Percentiles rank a stretch among this genome's conserved stretches.
Conservation (phyloP, 2,888 invertebrate species). For the Xestia xanthographa region DNA sequence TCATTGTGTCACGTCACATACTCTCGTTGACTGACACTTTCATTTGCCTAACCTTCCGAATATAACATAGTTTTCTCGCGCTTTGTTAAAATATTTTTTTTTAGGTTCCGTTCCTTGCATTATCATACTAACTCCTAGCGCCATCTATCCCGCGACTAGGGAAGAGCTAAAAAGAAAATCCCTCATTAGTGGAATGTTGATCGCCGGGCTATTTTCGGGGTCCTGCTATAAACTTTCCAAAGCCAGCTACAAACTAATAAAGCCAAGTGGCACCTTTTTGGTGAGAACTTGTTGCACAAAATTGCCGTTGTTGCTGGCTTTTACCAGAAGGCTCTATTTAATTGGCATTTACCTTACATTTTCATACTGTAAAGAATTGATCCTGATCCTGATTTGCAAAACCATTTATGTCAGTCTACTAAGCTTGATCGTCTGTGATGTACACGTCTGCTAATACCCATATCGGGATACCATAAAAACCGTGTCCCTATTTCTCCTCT, state of each 20-base stretch:
- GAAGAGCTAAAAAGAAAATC: too few species aligned
- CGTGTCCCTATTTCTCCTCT: background rate
- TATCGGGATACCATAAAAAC: background rate
- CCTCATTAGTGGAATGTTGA: constrained; percentile 6
- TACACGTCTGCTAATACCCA: background rate
- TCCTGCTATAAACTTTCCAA: background rate
- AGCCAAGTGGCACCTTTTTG: background rate
- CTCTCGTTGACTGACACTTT: too few species aligned
- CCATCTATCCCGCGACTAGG: too few species aligned
- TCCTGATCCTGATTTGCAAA: background rate
- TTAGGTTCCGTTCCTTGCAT: too few species aligned
- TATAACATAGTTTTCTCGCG: too few species aligned
- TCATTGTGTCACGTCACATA: too few species aligned
- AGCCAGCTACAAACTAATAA: background rate
- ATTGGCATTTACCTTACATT: background rate
- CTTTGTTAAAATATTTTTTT: too few species aligned
- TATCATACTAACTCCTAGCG: too few species aligned
- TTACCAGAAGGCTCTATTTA: background rate
- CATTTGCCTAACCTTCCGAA: too few species aligned
- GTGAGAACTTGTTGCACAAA: background rate
- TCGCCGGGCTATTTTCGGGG: background rate
- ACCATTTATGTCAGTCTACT: background rate
- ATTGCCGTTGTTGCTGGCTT: too few species aligned
- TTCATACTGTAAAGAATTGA: background rate
- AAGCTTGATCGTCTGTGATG: background rate